Evolutionary conservation across 2,113 vertebrate species (phyloP).

Genomic region (Paramormyrops kingsleyae): DNA sequence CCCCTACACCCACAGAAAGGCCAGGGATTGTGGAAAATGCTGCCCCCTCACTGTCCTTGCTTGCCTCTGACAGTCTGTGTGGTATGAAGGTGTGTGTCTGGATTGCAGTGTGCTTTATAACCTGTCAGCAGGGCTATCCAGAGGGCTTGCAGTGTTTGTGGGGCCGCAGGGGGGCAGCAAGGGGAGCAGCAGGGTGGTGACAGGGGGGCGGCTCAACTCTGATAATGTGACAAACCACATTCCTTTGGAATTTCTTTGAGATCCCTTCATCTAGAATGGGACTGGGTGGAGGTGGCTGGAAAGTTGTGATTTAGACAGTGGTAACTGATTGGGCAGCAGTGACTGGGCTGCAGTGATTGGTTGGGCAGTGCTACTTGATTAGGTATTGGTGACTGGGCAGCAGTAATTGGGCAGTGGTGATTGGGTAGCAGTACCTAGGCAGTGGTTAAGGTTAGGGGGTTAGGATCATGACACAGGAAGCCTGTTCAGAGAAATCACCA

Average conservation of each 20-base stretch:
- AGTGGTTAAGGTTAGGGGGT: neutral
- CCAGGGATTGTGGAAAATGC: neutral
- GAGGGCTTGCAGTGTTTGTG: neutral
- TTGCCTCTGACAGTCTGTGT: neutral
- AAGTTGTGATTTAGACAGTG: neutral
- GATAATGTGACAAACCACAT: neutral
- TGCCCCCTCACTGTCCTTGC: neutral
- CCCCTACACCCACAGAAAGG: neutral
- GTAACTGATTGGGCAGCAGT: neutral
- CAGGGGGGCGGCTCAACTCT: neutral
- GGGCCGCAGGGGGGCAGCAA: no score
- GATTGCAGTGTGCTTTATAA: neutral
- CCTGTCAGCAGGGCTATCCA: neutral
- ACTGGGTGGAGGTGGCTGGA: neutral
- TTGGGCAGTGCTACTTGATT: no score
- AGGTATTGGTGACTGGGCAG: neutral
- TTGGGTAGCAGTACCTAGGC: neutral
- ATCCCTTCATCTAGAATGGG: neutral
- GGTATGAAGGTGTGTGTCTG: neutral
- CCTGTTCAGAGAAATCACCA: neutral
- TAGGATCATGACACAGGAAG: neutral
- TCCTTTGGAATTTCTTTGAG: neutral
- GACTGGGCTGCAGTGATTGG: no score
- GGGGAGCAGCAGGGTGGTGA: neutral
- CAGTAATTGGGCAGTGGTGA: neutral